Conservation (phyloP, 2,888 invertebrate genomes). For the Mythimna albipuncta region DNA sequence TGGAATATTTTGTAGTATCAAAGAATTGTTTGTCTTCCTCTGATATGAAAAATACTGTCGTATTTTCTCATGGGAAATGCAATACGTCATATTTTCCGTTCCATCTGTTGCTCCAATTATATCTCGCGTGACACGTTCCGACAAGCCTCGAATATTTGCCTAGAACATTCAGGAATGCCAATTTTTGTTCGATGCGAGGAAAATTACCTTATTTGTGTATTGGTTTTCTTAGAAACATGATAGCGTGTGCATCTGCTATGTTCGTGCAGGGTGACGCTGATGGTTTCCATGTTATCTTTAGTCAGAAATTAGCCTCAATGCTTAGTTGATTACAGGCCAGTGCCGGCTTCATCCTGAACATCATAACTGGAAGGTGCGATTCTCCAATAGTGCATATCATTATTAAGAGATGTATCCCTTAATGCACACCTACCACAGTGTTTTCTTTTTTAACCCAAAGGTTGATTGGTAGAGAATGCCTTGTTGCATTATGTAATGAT, state of each 20-base stretch:
- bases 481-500: too few relatives aligned
- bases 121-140: slow-evolving; percentile 16
- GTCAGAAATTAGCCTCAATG: background rate
- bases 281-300: background rate
- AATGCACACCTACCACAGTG: too few relatives aligned
- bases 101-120: slow-evolving; percentile 45
- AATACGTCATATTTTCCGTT: slow-evolving; percentile 40
- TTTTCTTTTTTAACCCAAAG: too few relatives aligned
- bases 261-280: background rate
- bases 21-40: slow-evolving; percentile 8
- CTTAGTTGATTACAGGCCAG: background rate
- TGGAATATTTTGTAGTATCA: slow-evolving; percentile 16
- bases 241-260: background rate
- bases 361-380: background rate
- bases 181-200: background rate
- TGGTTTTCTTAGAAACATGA: background rate
- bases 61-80: slow-evolving; percentile 18
- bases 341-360: background rate
- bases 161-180: slow-evolving; percentile 2
- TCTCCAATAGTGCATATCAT: background rate
- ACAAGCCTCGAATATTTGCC: slow-evolving; percentile 29
- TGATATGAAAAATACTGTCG: slow-evolving; percentile 1
- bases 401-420: background rate
- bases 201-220: background rate
- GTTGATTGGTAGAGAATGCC: too few relatives aligned